Evolutionary conservation across 2,113 vertebrate genomes (phyloP), one percentile per base, ranked within the genome.

Genomic region (Gopherus evgoodei): DNA sequence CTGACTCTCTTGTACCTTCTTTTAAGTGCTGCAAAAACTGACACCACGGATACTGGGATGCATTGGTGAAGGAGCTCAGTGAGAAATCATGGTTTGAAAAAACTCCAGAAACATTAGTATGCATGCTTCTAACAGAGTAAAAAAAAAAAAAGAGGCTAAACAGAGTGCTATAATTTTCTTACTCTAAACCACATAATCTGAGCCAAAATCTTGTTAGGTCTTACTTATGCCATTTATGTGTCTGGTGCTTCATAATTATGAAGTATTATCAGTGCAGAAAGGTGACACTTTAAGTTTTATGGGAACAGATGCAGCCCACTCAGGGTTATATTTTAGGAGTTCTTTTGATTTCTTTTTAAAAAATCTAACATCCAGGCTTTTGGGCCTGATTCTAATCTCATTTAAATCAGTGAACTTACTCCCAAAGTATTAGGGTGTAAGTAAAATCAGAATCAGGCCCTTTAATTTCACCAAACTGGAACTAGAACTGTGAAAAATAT

Each of bases 401-500:
- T 83, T 76, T 29, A 11, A n/a, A n/a, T 80, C 44, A 12, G 38
- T 22, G 29, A 54, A 84, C 52, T 80, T 86, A 8, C 54, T 91
- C 84, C n/a, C 44, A 62, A 17, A 86, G 94, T 62, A 57, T 35
- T 57, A 72, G 49, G 89, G 93, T 84, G 3, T 21, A 94, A 69
- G 11, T 85, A 14, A 35, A 76, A 54, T 87, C 69, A 90, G 90
- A 90, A 94, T 76, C 47, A 89, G 17, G 35, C 35, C 38, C 22
- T 88, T 90, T 94, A 85, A 95, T 90, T 83, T 81, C 35, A 79
- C 22, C 14, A 79, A 52, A 9, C 59, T 19, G 0, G 4, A 94
- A 25, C 47, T 95, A 50, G 35, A 93, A 52, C 89, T 95, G 86
- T 94, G 76, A 17, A 62, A n/a, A 93, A 87, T 27, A 88, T 93